Base-by-base conservation (phyloP, 2,113 vertebrate species). In the Dicaeum eximium region DNA sequence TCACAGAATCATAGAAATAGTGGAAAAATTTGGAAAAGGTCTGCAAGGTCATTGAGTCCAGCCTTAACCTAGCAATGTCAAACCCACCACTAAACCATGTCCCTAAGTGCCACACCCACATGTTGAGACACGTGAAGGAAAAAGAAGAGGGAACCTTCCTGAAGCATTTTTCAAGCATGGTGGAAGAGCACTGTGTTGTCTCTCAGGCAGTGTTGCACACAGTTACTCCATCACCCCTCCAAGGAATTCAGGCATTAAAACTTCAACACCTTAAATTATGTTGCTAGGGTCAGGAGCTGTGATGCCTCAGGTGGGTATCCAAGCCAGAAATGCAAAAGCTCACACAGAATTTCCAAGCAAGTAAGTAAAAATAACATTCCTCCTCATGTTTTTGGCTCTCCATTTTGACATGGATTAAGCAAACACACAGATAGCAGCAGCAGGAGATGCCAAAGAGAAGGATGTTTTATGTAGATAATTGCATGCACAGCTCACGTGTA, bases 311-410 rank as follows among this genome's bases (percentile, higher is more conserved):
- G 82, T 69, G 30, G 54, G 27, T 31, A 54, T 83, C n/a, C 75
- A 72, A 86, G 58, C 25, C 45, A 92, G 47, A 30, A 27, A 18
- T 40, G 67, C 72, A 86, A 62, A 90, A 90, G 78, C 62, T 86
- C 56, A 77, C 35, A 10, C 38, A 84, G 72, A 88, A 86, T 54
- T 94, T 93, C 67, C 72, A 88, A 83, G 53, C 19, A 83, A 87
- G 48, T 15, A 53, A 42, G 40, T 78, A 74, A 91, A 94, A 88
- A 64, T 66, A 88, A 92, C 50, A 86, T 77, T 90, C 56, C 33
- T 86, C 10, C 27, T 74, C 24, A 15, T 14, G 16, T 8, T 74
- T 83, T 83, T 21, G 18, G 27, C 47, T 62, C 64, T 77, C 44
- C 35, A 28, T 83, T 91, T 40, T 45, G 38, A 45, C 17, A 31